phyloP scores from a whole-genome alignment of 2,797 vertebrate genomes.

The Choloepus didactylus region DNA sequence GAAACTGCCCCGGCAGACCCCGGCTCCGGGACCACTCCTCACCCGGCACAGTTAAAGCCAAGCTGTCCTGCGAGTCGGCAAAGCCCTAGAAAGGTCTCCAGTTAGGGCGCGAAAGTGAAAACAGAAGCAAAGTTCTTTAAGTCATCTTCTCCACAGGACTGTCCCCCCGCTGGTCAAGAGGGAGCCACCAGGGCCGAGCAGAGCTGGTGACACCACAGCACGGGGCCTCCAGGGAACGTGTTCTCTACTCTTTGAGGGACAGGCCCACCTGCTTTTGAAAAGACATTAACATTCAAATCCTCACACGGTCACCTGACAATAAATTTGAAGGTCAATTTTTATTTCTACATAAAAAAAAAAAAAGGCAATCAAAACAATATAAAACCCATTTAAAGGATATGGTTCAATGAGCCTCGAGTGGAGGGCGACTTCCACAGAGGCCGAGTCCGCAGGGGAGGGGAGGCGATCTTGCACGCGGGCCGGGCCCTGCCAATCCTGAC shows the following conservation, averaged over 20 bases:
- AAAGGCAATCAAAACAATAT: slow-evolving; percentile 83
- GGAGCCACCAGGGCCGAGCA: background rate
- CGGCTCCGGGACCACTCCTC: background rate
- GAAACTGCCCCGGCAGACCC: background rate
- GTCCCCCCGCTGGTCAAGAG: background rate
- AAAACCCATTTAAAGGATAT: slow-evolving; percentile 82
- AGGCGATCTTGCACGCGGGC: slow-evolving; percentile 62
- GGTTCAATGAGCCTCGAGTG: slow-evolving; percentile 73
- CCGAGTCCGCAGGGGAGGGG: slow-evolving; percentile 65
- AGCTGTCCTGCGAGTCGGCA: background rate
- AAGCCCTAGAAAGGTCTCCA: slow-evolving; percentile 27
- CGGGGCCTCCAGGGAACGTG: background rate
- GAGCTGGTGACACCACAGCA: background rate
- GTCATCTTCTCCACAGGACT: slow-evolving; percentile 52
- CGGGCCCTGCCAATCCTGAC: background rate
- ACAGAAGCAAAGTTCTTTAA: slow-evolving; percentile 41
- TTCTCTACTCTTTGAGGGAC: slow-evolving; percentile 53
- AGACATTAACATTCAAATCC: slow-evolving; percentile 80
- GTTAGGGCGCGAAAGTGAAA: slow-evolving; percentile 51
- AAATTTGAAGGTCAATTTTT: slow-evolving; percentile 85
- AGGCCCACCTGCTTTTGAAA: slow-evolving; percentile 71
- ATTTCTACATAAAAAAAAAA: slow-evolving; percentile 86
- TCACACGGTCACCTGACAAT: slow-evolving; percentile 80
- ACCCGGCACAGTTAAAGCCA: slow-evolving; percentile 4
- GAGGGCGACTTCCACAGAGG: slow-evolving; percentile 75